A percentile compares a stretch with the other conserved stretches of the same genome.
Evolutionary conservation across 2,797 vertebrate genomes (phyloP).

Genomic region (Trachurus trachurus): DNA sequence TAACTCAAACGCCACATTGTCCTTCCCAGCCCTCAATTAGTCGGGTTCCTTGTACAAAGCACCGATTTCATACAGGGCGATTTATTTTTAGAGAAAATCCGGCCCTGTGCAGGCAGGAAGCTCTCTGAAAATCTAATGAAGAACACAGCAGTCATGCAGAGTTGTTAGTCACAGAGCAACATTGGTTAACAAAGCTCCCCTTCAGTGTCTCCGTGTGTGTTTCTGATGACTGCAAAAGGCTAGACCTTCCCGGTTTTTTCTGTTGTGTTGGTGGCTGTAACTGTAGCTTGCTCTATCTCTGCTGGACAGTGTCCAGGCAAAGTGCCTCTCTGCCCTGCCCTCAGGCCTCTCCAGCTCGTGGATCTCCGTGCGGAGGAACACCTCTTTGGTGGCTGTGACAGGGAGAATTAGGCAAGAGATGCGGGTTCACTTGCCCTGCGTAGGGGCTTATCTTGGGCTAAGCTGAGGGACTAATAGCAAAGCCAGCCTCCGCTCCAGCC

Average conservation of each 20-base stretch:
- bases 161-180: slow-evolving; percentile 62
- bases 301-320: slow-evolving; percentile 83
- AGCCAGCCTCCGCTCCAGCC: slow-evolving; percentile 85
- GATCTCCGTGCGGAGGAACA: slow-evolving; percentile 86
- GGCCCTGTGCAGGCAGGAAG: slow-evolving; percentile 63
- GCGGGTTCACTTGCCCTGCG: slow-evolving; percentile 87
- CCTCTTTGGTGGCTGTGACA: slow-evolving; percentile 90
- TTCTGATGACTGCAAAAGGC: slow-evolving; percentile 58
- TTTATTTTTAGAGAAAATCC: slow-evolving; percentile 70
- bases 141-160: slow-evolving; percentile 69
- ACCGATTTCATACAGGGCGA: slow-evolving; percentile 58
- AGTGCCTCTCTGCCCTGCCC: slow-evolving; percentile 86
- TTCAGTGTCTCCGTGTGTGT: slow-evolving; percentile 36
- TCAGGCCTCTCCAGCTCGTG: slow-evolving; percentile 86
- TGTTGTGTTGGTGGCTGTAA: slow-evolving; percentile 44
- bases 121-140: slow-evolving; percentile 70
- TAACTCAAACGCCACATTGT: slow-evolving; percentile 81
- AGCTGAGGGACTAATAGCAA: slow-evolving; percentile 88
- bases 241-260: slow-evolving; percentile 25
- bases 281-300: slow-evolving; percentile 54
- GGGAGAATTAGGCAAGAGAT: slow-evolving; percentile 89
- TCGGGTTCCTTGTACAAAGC: slow-evolving; percentile 61
- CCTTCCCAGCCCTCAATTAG: slow-evolving; percentile 73
- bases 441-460: slow-evolving; percentile 91
- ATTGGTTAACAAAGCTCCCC: slow-evolving; percentile 64